Evolutionary conservation across 2,797 vertebrate genomes (phyloP), one percentile per base, ranked within the genome.

Genomic region (Xenopus petersii): DNA sequence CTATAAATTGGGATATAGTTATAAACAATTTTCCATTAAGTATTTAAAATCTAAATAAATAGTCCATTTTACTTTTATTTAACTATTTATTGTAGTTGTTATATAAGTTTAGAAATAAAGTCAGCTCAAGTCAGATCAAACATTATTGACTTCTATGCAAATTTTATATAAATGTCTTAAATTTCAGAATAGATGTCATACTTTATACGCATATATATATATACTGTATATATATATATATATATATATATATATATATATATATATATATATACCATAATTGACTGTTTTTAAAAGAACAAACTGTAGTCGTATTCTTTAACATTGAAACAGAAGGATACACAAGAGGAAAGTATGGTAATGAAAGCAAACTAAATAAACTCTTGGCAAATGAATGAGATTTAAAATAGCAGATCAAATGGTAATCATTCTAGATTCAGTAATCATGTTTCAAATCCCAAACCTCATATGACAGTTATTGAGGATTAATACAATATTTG

Each of bases 391-490:
- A 58, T 30, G 65, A 64, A 65, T 46, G 49, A 51, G 16, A 65
- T 42, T 46, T 56, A 73, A 56, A 36, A 47, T 51, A 56, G 51
- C 61, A 64, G 62, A 73, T 73, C 33, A 65, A 73, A 73, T 36
- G 49, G n/a, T 73, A 64, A 58, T 73, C 47, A 58, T 42, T 54
- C 6, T 42, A 26, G 12, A 21, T 56, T 16, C 30, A 36, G 46
- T 21, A 56, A 51, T 42, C 51, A 73, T 73, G 49, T 73, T 55
- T 65, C 46, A 73, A 64, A 65, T 73, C 59, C 71, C 62, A 64
- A 64, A 64, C 47, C 60, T 64, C 70, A 64, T 42, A 64, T 21
- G 9, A 36, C 48, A 72, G 46, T 56, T 58, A 73, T 58, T 73
- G 33, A 47, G 55, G 30, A 46, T 73, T 21, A 65, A 73, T 55